phyloP scores from a whole-genome alignment of 2,797 vertebrate genomes.

The Apogon hyalosoma region DNA sequence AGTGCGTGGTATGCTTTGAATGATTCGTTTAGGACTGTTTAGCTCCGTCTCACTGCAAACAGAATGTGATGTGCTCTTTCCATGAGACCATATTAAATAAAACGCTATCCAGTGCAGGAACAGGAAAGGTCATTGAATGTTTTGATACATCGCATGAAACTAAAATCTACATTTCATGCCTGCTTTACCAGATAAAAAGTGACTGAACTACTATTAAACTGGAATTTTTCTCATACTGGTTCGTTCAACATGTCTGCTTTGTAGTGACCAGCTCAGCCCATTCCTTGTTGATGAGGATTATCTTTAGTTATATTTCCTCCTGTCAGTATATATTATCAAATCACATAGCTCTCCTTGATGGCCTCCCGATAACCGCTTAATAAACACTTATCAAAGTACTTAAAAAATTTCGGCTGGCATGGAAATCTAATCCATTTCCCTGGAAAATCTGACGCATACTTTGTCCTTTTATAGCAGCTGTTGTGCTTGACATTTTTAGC shows the following conservation, averaged over 20 bases:
- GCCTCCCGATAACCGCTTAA: constrained; percentile 37
- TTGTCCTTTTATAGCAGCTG: constrained; percentile 76
- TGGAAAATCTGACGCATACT: constrained; percentile 65
- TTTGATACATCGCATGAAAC: background rate
- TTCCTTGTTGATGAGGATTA: constrained; percentile 26
- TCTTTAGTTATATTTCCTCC: constrained; percentile 34
- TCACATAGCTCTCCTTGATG: constrained; percentile 41
- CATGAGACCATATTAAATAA: constrained; percentile 18
- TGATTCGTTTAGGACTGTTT: constrained; percentile 34
- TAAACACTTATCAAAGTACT: constrained; percentile 59
- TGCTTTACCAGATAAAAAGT: background rate
- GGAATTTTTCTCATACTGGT: background rate
- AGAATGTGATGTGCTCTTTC: constrained; percentile 17
- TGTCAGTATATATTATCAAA: constrained; percentile 42
- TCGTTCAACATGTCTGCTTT: constrained; percentile 16
- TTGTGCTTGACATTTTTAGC: constrained; percentile 50
- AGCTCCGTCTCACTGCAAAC: constrained; percentile 15
- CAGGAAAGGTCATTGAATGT: constrained; percentile 1
- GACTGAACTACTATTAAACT: background rate
- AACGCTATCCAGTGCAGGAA: background rate
- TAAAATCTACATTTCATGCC: no score
- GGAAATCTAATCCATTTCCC: constrained; percentile 38
- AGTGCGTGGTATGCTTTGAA: constrained; percentile 11
- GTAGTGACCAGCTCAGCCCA: background rate
- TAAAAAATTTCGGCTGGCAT: constrained; percentile 46